A percentile compares a stretch with the other conserved stretches of the same genome.
These are phyloP conservation scores for Sphaerophoria taeniata DNA, from an alignment of 2,888 invertebrate genomes.

Conservation along the genomic window DNA sequence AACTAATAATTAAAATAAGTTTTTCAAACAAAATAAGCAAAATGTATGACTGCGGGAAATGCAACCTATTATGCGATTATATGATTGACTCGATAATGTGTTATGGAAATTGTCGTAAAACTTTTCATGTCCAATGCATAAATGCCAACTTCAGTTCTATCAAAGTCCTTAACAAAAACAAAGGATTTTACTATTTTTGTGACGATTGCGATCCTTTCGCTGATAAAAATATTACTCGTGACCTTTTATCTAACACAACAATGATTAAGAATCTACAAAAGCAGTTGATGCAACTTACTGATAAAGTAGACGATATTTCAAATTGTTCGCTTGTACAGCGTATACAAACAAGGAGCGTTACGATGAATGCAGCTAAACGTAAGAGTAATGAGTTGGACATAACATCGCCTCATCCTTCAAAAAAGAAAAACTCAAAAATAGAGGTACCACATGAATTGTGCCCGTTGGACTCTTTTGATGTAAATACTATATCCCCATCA, in stretches of 20 bases:
- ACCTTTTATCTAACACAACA: not conserved
- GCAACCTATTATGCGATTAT: not conserved
- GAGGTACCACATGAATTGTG: too few species aligned
- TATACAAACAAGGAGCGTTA: too few species aligned
- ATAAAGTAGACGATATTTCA: not conserved
- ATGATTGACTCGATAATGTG: not conserved
- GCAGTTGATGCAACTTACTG: not conserved
- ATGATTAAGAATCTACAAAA: not conserved
- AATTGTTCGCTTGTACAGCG: not conserved
- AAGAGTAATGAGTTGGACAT: too few species aligned
- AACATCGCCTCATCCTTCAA: too few species aligned
- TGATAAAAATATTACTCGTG: too few species aligned
- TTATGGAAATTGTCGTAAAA: not conserved
- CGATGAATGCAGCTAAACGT: too few species aligned
- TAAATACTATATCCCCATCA: not conserved
- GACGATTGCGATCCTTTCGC: too few species aligned
- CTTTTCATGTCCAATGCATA: not conserved
- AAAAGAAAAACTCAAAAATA: too few species aligned
- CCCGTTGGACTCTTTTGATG: too few species aligned
- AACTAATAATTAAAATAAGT: not conserved
- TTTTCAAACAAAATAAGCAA: not conserved
- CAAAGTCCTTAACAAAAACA: not conserved
- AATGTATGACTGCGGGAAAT: not conserved
- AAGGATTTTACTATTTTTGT: not conserved
- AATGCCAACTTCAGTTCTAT: not conserved